Evolutionary conservation across 2,888 invertebrate genomes (phyloP), one percentile per base, ranked within the genome.

Genomic region (Synanthedon formicaeformis): DNA sequence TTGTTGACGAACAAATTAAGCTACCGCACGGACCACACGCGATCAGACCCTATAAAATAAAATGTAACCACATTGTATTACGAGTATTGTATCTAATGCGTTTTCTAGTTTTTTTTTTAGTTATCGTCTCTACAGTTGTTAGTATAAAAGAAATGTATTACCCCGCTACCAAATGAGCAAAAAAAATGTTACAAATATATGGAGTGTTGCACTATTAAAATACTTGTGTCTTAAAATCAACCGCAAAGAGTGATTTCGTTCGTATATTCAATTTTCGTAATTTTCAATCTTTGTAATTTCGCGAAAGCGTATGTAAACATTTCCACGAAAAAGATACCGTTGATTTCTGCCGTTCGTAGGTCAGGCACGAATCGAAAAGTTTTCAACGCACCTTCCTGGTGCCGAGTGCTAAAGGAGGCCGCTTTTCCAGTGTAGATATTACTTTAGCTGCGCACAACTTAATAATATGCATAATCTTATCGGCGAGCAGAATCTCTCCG

Each of bases 391-490:
- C 62, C 54, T 48, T 61, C 60, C 62, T 66, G 54, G 56, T 56
- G 56, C 60, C 59, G 65, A 63, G 63, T 68, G 66, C 66, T 74
- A 75, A 78, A 79, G 73, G 73, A 53, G 67, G 58, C 74, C 72
- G 78, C 79, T 82, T 83, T 81, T 75, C 76, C 81, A 78, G 76
- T 84, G 81, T 85, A 83, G 81, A 82, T 78, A 83, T 83, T 82
- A 85, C 77, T 82, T 84, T 80, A 79, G 81, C 81, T 67, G 75
- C 74, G 77, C 79, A 81, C 81, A 85, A 84, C 81, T 84, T 87
- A 86, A 87, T 87, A 87, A 87, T 87, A 87, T 87, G 86, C 87
- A 87, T 87, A 87, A 87, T 87, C 85, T 87, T 87, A 87, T 87
- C 87, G 81, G 69, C 65, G 77, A 71, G 78, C 83, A 78, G 80